Evolutionary conservation across 2,797 vertebrate genomes (phyloP).

Genomic region (Pygocentrus nattereri): DNA sequence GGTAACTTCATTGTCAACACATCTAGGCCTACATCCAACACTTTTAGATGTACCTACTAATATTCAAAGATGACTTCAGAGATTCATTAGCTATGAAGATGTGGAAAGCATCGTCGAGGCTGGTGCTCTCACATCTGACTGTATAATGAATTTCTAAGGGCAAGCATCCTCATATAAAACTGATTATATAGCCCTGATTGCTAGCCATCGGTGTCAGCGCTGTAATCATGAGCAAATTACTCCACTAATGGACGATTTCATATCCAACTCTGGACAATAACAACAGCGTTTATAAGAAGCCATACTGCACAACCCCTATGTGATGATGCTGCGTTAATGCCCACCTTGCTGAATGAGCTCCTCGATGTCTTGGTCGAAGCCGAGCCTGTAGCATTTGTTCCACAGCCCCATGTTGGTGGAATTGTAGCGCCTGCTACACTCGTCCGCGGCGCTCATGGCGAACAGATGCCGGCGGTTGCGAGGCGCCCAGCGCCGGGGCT

Average conservation of each 20-base stretch:
- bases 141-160: neutral
- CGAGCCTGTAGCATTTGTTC: constrained; percentile 86
- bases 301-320: neutral
- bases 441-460: constrained; percentile 84
- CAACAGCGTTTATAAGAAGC: neutral
- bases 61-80: neutral
- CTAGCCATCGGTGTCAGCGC: neutral
- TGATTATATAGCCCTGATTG: too few species aligned
- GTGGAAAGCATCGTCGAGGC: neutral
- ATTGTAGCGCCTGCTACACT: constrained; percentile 89
- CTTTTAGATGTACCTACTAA: neutral
- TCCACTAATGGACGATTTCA: neutral
- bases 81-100: neutral
- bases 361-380: constrained; percentile 86
- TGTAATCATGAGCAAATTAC: neutral
- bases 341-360: constrained; percentile 88
- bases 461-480: constrained; percentile 87
- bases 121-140: neutral
- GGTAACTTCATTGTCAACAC: neutral
- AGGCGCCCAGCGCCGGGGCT: constrained; percentile 82
- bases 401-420: constrained; percentile 90
- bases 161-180: neutral
- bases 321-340: neutral
- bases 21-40: neutral
- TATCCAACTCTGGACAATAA: neutral